These are phyloP conservation scores for Nymphicus hollandicus DNA, from an alignment of 2,113 vertebrate genomes.

Conservation along the genomic window DNA sequence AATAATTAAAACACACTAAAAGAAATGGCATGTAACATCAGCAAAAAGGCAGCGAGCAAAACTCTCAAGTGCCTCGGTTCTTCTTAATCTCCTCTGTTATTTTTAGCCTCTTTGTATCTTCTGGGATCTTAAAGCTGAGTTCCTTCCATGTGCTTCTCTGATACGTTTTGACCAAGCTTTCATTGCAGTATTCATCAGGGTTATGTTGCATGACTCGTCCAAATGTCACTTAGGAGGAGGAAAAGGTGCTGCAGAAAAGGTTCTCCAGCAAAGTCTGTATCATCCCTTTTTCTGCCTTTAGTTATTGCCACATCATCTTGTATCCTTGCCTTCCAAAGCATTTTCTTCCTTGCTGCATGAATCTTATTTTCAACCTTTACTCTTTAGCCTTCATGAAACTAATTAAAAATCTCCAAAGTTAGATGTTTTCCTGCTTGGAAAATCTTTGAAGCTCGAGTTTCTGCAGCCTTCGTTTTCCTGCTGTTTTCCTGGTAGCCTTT, in stretches of 20 bases:
- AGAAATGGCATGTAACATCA: background rate
- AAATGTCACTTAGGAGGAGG: background rate
- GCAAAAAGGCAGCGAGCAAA: background rate
- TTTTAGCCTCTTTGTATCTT: background rate
- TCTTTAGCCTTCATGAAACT: background rate
- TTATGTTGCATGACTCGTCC: background rate
- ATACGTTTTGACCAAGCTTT: accelerated
- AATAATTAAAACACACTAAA: background rate
- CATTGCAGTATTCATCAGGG: background rate
- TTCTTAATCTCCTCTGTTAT: background rate
- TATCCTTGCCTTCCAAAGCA: background rate
- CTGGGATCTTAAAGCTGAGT: background rate
- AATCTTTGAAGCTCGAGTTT: background rate
- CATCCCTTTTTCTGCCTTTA: background rate
- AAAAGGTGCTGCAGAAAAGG: background rate
- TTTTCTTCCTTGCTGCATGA: background rate
- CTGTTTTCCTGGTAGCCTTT: background rate
- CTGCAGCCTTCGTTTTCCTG: background rate
- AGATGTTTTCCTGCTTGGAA: background rate
- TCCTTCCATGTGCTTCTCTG: background rate
- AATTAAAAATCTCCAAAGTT: background rate
- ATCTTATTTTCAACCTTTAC: background rate
- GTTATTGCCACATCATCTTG: accelerated
- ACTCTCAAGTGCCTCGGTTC: background rate
- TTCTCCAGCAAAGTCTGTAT: background rate